Evolutionary conservation across 2,888 invertebrate genomes (phyloP), one percentile per base, ranked within the genome.

Genomic region (Macrophya alboannulata): DNA sequence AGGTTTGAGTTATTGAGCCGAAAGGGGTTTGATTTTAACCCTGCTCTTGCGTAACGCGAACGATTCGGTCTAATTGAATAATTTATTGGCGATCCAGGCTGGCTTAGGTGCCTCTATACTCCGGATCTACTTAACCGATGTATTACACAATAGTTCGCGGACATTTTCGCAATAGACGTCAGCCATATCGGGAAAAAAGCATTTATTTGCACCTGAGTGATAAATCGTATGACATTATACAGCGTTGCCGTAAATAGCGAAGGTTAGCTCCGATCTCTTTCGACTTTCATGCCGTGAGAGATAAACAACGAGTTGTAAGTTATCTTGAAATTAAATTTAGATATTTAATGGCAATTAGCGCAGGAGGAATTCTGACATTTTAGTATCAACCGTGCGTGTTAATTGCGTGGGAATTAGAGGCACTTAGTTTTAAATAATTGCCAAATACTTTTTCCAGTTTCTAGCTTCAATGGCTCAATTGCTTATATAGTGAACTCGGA

Each of bases 41-140:
- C 72, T 15, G 82, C 62, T 62, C 40, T 21, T 43, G 8, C 43
- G n/a, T 40, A 81, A 62, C 59, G n/a, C 31, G 51, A 83, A 83
- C 55, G 85, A 72, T 85, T 85, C 85, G 85, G 55, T 85, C 83
- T 91, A 90, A 92, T 92, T 92, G 91, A 91, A 89, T 91, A 91
- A 92, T 92, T 92, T 92, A 92, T 92, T 85, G 90, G 88, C 85
- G 85, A 86, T 81, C 15, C 81, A 55, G 40, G 25, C 21, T 31
- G 81, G 43, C 59, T 21, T 31, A 31, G 37, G 21, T 59, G 6
- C 40, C 59, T 17, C 40, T 5, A 21, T 43, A n/a, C 62, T 81
- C 40, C 43, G n/a, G n/a, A 81, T 40, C 15, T 77, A 77, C n/a
- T 31, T 55, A 25, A 31, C 40, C 37, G 74, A 48, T 31, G 15